These are phyloP conservation scores for Osmerus mordax DNA, from an alignment of 2,113 vertebrate species.

Conservation along the genomic window DNA sequence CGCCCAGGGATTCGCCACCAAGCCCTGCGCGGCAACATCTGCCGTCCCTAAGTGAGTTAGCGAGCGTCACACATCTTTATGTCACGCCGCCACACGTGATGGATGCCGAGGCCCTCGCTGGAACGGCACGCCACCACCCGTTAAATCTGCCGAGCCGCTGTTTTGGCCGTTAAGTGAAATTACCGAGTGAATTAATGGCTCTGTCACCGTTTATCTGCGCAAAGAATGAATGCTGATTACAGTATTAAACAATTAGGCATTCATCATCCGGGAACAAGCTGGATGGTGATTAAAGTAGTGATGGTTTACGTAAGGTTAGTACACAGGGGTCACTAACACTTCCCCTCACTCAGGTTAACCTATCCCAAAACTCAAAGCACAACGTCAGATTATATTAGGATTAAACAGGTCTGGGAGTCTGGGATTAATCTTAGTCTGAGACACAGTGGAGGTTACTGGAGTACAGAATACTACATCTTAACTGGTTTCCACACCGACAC, in stretches of 20 bases:
- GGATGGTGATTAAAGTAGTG: constrained; percentile 97
- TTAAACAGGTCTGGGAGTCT: no score
- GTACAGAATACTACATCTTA: no score
- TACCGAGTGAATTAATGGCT: constrained; percentile 96
- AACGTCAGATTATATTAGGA: no score
- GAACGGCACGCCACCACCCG: constrained; percentile 40
- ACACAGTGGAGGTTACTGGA: no score
- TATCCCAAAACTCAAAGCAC: no score
- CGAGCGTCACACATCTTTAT: constrained; percentile 98
- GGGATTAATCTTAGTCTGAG: no score
- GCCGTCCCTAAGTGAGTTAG: constrained; percentile 99
- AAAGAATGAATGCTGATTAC: constrained; percentile 98
- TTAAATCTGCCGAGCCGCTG: constrained; percentile 85
- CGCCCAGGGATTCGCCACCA: constrained; percentile 97
- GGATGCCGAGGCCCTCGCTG: constrained; percentile 87
- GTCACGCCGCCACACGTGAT: constrained; percentile 91
- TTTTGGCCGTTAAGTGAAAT: constrained; percentile 98
- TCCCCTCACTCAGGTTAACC: constrained; percentile 43
- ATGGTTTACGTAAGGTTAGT: constrained; percentile 92
- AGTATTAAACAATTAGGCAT: constrained; percentile 99
- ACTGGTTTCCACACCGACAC: no score
- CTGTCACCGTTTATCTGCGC: constrained; percentile 94
- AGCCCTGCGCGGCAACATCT: constrained; percentile 95
- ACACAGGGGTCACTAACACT: constrained; percentile 92
- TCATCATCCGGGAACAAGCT: constrained; percentile 97